Base-by-base conservation (phyloP, 2,888 invertebrate species). In the Mongoloraphidia duomilia region DNA sequence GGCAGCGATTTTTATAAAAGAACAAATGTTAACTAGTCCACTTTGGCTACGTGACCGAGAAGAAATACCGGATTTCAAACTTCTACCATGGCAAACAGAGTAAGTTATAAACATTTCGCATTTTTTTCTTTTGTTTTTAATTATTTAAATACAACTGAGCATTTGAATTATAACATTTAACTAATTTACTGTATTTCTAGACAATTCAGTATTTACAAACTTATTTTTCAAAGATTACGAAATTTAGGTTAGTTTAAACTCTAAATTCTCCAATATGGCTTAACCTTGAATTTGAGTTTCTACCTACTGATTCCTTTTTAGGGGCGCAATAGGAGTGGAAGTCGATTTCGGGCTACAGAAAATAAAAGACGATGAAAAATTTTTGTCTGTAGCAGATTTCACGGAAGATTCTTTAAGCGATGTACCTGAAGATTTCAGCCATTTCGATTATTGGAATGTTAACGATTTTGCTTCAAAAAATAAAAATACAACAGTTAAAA, bases 1-100 rank as follows among this genome's bases (percentile, higher is more conserved):
- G 63, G 81, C 88, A 1, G 85, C 88, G 1, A 74, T 79, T 60
- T 82, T 80, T 65, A 70, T 92, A 14, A 82, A 86, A 60, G 75
- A 79, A 48, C 93, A 93, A 68, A 76, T 94, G 63, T 70, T 84
- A 39, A 81, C 82, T 0, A 83, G 84, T 61, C 91, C 93, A 0
- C 64, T 92, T 3, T 93, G 92, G 92, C 67, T 85, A 34, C 74
- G 90, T 47, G 81, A 85, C 53, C 71, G 77, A 58, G 83, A 86
- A 61, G 70, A 73, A 12, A 72, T 76, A 53, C 79, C 80, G 1
- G 64, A 67, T 14, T 84, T 84, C 61, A 67, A 73, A 53, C 61
- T 87, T 8, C 62, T 85, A 40, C 66, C 74, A 11, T 47, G 54
- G 40, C 55, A 55, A 34, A 60, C 61, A 51, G 57, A 58, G 65